Conservation (phyloP, 1,140 invertebrate species). For the Drosophila persimilis region DNA sequence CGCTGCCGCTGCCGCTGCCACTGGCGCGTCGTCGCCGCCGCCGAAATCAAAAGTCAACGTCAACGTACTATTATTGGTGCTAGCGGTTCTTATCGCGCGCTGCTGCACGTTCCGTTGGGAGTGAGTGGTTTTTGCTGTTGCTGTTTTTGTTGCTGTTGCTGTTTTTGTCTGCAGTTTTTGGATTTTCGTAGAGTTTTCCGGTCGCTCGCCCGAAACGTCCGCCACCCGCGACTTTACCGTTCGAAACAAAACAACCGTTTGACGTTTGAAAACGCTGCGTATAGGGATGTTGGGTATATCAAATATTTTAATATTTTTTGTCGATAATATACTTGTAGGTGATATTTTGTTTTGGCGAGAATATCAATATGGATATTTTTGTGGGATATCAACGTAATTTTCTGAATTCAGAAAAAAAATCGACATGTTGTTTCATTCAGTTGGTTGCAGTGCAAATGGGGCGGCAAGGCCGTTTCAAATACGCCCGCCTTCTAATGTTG, state of each 20-base stretch:
- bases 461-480: too few species aligned
- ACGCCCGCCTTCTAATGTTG: too few species aligned
- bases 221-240: constrained; percentile 33
- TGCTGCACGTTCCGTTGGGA: constrained; percentile 31
- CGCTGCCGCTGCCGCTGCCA: constrained; percentile 6
- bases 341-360: too few species aligned
- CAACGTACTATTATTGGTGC: constrained; percentile 26
- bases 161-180: constrained; percentile 18
- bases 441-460: too few species aligned
- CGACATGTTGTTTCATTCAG: too few species aligned
- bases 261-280: constrained; percentile 1
- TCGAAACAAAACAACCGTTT: constrained; percentile 19
- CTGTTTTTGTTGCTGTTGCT: constrained; percentile 6
- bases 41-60: constrained; percentile 61
- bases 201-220: constrained; percentile 28
- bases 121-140: constrained; percentile 5
- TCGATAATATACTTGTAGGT: too few species aligned
- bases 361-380: too few species aligned
- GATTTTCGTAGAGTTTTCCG: constrained; percentile 6
- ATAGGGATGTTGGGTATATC: too few species aligned
- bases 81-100: constrained; percentile 66
- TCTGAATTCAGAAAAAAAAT: too few species aligned
- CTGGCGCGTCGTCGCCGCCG: constrained; percentile 2
- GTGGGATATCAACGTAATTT: too few species aligned
- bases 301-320: too few species aligned